Base-by-base conservation (phyloP, 2,888 invertebrate genomes). In the Andrena hattorfiana region DNA sequence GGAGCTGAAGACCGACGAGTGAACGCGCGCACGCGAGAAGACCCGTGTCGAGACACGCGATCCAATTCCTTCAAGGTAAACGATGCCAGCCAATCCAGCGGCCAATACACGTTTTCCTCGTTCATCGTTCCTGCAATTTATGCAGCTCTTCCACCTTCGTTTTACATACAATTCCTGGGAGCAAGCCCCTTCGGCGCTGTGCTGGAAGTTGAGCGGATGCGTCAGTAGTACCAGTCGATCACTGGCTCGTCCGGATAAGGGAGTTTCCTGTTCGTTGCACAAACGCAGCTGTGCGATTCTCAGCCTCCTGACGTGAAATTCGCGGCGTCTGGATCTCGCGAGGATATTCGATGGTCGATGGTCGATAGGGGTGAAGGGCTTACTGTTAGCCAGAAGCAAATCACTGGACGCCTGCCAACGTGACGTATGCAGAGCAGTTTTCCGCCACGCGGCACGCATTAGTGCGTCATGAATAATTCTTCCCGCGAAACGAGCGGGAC, bases 1-100 rank as follows among this genome's bases (percentile, higher is more conserved):
- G 4, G 51, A 10, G 64, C 70, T 6, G 76, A 77, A 69, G 70
- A 81, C 71, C 70, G 71, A 74, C 78, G 42, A 80, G 60, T 70
- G 81, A 79, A 73, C 66, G 49, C 63, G 56, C 13, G 72, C 72
- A 81, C 60, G 72, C 71, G 82, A 71, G 72, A 81, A 77, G 71
- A 71, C 81, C 67, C 66, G 51, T 70, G 68, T 67, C 85, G 75
- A 70, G 73, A 74, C 82, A 81, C 81, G 80, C 81, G 80, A 86
- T 87, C 87, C 81, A 86, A 83, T 83, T 82, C 67, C 74, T 83
- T 80, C 83, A 77, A 86, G 80, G 86, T 59, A 71, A 80, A 66
- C 70, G 60, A 71, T 42, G 78, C 32, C 66, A 70, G 66, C 42
- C 26, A 48, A 28, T 42, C 42, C 13, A 4, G 54, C 35, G 54